Percentiles rank a stretch among this genome's conserved stretches.
Conservation (phyloP, 2,113 vertebrate genomes). For the Ammodytes marinus region DNA sequence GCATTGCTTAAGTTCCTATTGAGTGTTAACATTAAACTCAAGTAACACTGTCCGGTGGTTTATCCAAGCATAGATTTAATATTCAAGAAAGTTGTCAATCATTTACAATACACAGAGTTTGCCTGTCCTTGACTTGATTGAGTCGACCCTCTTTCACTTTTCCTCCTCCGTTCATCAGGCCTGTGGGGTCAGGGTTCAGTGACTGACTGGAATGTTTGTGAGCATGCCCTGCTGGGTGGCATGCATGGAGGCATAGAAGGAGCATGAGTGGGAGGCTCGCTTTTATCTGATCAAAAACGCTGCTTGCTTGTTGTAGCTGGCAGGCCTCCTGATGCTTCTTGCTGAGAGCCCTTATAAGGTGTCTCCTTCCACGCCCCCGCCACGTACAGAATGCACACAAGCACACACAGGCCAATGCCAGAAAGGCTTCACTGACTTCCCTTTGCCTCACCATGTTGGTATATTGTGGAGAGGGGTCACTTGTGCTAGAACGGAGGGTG, state of each 20-base stretch:
- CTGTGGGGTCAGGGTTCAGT: conserved; percentile 75
- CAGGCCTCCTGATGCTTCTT: conserved; percentile 46
- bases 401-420: conserved; percentile 38
- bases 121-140: conserved; percentile 24
- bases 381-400: conserved; percentile 33
- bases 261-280: conserved; percentile 52
- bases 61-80: neutral
- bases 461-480: conserved; percentile 17
- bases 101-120: conserved; percentile 37
- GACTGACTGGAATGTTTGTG: conserved; percentile 82
- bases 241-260: conserved; percentile 61
- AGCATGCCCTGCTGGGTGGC: conserved; percentile 73
- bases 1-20: neutral
- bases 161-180: conserved; percentile 49
- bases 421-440: conserved; percentile 34
- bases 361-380: conserved; percentile 23
- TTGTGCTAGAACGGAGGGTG: conserved; percentile 45
- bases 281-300: conserved; percentile 81
- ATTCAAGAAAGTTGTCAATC: conserved; percentile 28
- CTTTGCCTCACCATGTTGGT: conserved; percentile 39
- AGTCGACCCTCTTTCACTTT: conserved; percentile 34
- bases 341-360: conserved; percentile 66
- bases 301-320: conserved; percentile 66
- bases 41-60: neutral
- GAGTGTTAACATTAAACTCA: neutral